Percentiles rank a stretch among this genome's conserved stretches.
Conservation (phyloP, 2,113 vertebrate genomes). For the Polypterus senegalus region DNA sequence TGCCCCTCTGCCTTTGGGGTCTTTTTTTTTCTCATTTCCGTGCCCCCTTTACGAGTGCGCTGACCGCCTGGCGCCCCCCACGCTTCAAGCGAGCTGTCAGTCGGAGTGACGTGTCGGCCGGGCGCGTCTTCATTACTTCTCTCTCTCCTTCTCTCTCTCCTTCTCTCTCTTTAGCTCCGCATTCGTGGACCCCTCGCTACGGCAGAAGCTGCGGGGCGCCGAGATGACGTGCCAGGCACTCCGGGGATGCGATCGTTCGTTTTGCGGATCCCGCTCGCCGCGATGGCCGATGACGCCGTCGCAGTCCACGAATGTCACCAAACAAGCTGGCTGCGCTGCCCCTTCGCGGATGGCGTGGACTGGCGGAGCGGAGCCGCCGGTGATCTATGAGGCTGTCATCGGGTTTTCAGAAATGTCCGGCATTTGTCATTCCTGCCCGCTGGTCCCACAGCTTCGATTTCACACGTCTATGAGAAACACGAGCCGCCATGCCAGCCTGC, state of each 20-base stretch:
- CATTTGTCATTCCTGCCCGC: constrained; percentile 8
- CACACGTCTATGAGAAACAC: background rate
- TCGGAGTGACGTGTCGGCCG: background rate
- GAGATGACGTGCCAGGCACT: background rate
- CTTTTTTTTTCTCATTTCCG: too few species aligned
- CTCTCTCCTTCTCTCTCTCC: background rate
- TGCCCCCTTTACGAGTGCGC: too few species aligned
- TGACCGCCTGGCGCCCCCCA: too few species aligned
- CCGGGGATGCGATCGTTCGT: background rate
- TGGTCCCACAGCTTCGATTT: background rate
- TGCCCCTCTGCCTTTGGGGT: too few species aligned
- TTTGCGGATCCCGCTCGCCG: background rate
- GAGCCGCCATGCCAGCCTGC: background rate
- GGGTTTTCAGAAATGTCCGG: constrained; percentile 42
- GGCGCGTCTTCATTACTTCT: too few species aligned
- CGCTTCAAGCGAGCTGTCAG: background rate
- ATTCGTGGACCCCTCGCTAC: too few species aligned
- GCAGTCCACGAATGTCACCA: background rate
- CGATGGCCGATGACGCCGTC: background rate
- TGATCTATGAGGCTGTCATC: constrained; percentile 33
- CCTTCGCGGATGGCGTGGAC: background rate
- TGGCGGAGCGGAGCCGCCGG: constrained; percentile 33
- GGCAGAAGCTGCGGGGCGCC: background rate
- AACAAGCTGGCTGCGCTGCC: background rate
- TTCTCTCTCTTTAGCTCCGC: too few species aligned